Conservation (phyloP, 1,140 invertebrate species). For the Brachionus plicatilis region DNA sequence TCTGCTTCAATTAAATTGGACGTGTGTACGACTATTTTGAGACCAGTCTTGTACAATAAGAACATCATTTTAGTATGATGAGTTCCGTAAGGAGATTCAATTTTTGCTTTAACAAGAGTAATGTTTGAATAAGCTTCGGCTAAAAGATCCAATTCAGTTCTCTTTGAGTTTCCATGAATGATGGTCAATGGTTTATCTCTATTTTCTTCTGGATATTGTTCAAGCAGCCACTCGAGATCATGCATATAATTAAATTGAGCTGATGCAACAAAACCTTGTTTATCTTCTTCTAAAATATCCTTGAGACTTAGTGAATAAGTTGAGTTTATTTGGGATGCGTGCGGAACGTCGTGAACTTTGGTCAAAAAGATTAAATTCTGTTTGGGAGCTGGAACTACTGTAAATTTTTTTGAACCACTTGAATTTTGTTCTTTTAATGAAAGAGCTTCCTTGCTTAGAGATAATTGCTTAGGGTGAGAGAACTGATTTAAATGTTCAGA, state of each 20-base stretch:
- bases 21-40: slow-evolving; percentile 80
- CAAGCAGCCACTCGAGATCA: slow-evolving; percentile 74
- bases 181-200: slow-evolving; percentile 66
- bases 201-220: slow-evolving; percentile 63
- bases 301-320: slow-evolving; percentile 6
- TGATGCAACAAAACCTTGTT: slow-evolving; percentile 28
- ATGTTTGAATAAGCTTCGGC: not conserved
- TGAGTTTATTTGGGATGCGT: not conserved
- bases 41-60: slow-evolving; percentile 70
- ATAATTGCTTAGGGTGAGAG: slow-evolving; percentile 63
- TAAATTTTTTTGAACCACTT: not conserved
- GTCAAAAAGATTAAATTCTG: not conserved
- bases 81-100: slow-evolving; percentile 68
- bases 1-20: slow-evolving; percentile 83
- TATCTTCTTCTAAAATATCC: not conserved
- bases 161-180: slow-evolving; percentile 69
- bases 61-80: slow-evolving; percentile 90
- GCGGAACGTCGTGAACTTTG: not conserved
- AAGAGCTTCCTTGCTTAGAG: too few species aligned
- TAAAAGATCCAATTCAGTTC: slow-evolving; percentile 49
- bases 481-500: slow-evolving; percentile 68
- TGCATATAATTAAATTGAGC: slow-evolving; percentile 88
- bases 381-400: not conserved
- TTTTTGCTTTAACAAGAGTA: slow-evolving; percentile 44
- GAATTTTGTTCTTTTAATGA: not conserved